Conservation (phyloP, 2,113 vertebrate species). For the Siphamia tubifer region DNA sequence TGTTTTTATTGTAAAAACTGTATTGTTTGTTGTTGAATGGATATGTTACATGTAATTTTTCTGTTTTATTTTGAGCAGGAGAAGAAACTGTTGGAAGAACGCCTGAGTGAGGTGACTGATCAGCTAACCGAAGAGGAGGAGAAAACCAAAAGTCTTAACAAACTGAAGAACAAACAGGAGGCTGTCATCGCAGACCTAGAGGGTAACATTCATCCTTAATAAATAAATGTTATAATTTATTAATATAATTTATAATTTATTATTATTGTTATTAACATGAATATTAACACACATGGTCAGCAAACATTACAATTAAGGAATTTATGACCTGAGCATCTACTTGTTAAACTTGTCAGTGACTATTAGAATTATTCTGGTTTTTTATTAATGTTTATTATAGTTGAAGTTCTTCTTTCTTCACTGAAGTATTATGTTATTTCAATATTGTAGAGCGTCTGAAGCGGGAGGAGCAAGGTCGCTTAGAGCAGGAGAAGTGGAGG, state of each 20-base stretch:
- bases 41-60: background rate
- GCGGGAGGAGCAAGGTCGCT: slow-evolving; percentile 88
- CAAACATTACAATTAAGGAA: too few relatives aligned
- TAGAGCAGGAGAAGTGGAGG: slow-evolving; percentile 90
- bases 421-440: too few relatives aligned
- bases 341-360: too few relatives aligned
- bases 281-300: too few relatives aligned
- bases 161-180: slow-evolving; percentile 90
- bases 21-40: background rate
- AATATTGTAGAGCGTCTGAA: slow-evolving; percentile 85
- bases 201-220: slow-evolving; percentile 67
- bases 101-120: slow-evolving; percentile 84
- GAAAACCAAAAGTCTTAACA: slow-evolving; percentile 89
- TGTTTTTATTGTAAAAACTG: background rate
- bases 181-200: slow-evolving; percentile 88
- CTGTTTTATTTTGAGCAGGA: slow-evolving; percentile 75
- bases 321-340: too few relatives aligned
- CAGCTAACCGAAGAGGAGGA: slow-evolving; percentile 90
- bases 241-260: background rate
- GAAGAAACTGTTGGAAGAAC: slow-evolving; percentile 86
- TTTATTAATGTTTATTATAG: too few relatives aligned
- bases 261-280: too few relatives aligned
- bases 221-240: too few relatives aligned
- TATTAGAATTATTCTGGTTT: too few relatives aligned
- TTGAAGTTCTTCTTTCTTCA: too few relatives aligned